A percentile compares a stretch with the other conserved stretches of the same genome.
Conservation (phyloP, 2,797 vertebrate genomes). For the Danio albolineatus region DNA sequence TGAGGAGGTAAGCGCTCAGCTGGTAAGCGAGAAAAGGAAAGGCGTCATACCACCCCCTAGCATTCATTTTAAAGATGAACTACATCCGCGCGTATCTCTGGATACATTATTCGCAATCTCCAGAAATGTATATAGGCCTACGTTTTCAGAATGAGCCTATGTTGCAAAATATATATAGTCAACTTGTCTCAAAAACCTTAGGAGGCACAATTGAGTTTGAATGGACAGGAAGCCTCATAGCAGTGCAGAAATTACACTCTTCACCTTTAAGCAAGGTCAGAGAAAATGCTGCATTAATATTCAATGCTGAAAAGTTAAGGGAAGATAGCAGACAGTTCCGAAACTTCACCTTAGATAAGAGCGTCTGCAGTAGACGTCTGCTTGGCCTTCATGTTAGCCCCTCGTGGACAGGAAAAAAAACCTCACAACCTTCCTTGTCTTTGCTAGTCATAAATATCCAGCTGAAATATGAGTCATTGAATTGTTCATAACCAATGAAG, state of each 20-base stretch:
- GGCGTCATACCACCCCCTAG: no score
- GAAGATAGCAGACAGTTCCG: neutral
- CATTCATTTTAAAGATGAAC: no score
- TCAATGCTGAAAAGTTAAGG: neutral
- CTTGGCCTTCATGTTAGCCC: neutral
- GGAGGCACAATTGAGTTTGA: neutral
- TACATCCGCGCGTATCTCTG: no score
- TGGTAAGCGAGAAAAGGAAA: no score
- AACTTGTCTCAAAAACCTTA: neutral
- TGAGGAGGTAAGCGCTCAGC: no score
- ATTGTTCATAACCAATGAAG: neutral
- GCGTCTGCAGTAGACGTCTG: neutral
- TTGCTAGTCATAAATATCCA: constrained; percentile 7
- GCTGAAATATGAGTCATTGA: neutral
- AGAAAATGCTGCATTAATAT: constrained; percentile 17
- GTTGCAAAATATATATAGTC: neutral
- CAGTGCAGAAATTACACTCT: constrained; percentile 8
- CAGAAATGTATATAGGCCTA: no score
- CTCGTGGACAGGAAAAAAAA: neutral
- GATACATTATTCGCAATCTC: no score
- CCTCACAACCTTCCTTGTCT: constrained; percentile 10
- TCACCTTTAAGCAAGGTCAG: constrained; percentile 3
- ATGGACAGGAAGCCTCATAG: neutral
- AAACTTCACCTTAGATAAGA: constrained; percentile 24
- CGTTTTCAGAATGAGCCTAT: no score